These are phyloP conservation scores for Pelosia muscerda DNA, from an alignment of 2,888 invertebrate species.

Conservation along the genomic window DNA sequence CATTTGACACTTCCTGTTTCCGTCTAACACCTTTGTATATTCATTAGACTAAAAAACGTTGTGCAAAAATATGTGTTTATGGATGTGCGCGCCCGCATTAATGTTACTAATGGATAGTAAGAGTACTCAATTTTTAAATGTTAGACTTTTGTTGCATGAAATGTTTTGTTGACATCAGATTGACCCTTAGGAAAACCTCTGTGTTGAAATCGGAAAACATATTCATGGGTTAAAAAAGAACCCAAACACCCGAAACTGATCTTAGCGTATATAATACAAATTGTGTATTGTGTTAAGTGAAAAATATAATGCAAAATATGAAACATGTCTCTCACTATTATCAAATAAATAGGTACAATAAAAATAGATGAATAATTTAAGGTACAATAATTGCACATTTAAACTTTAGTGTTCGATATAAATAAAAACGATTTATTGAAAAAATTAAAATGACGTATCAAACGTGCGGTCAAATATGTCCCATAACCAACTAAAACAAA, in stretches of 20 bases:
- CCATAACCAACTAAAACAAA: slow-evolving; percentile 56
- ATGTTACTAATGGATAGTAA: neutral
- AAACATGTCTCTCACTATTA: no score
- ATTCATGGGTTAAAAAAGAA: no score
- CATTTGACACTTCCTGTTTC: slow-evolving; percentile 86
- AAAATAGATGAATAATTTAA: no score
- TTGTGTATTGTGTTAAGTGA: no score
- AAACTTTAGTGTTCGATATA: neutral
- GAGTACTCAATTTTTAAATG: neutral
- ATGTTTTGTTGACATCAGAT: neutral
- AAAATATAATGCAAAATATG: no score
- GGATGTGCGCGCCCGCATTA: slow-evolving; percentile 14
- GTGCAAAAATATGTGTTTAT: slow-evolving; percentile 63
- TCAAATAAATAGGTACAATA: neutral
- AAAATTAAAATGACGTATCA: neutral
- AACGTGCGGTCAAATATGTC: slow-evolving; percentile 39
- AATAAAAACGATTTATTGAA: neutral
- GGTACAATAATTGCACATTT: neutral
- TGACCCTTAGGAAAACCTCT: no score
- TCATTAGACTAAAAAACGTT: slow-evolving; percentile 44
- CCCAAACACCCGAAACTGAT: no score
- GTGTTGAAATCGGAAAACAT: no score
- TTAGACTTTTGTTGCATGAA: neutral
- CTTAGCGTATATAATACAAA: no score
- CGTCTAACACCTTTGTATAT: slow-evolving; percentile 62